Conservation (phyloP, 2,113 vertebrate species). For the Odontesthes bonariensis region DNA sequence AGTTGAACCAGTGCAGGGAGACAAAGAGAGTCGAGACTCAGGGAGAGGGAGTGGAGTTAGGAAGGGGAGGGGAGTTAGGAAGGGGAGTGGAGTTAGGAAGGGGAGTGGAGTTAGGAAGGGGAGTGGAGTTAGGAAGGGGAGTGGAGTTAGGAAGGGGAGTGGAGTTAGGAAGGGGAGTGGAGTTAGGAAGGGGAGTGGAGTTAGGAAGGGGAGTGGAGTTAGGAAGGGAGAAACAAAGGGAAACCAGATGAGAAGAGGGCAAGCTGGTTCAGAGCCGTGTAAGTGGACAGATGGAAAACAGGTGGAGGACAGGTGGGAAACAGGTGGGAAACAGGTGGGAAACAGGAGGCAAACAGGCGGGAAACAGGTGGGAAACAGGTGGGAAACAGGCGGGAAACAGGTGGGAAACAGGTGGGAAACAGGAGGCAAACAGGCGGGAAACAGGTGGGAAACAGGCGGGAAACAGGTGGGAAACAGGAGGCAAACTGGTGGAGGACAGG, state of each 20-base stretch:
- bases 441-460: too few relatives aligned
- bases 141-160: background rate
- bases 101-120: background rate
- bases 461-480: too few relatives aligned
- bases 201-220: constrained; percentile 12
- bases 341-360: too few relatives aligned
- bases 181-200: background rate
- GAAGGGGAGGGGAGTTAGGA: constrained; percentile 6
- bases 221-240: constrained; percentile 22
- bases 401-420: too few relatives aligned
- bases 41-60: constrained; percentile 8
- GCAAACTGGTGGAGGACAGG: too few relatives aligned
- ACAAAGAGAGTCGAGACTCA: constrained; percentile 34
- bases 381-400: too few relatives aligned
- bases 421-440: too few relatives aligned
- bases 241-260: constrained; percentile 17
- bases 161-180: constrained; percentile 22
- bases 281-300: too few relatives aligned
- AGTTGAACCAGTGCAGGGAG: constrained; percentile 62
- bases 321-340: too few relatives aligned
- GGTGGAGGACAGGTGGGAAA: too few relatives aligned
- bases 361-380: too few relatives aligned
- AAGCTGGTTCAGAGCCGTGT: background rate
- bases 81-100: constrained; percentile 20
- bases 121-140: constrained; percentile 24